Conservation (phyloP, 2,113 vertebrate genomes). For the Cyphomyrus discorhynchus region DNA sequence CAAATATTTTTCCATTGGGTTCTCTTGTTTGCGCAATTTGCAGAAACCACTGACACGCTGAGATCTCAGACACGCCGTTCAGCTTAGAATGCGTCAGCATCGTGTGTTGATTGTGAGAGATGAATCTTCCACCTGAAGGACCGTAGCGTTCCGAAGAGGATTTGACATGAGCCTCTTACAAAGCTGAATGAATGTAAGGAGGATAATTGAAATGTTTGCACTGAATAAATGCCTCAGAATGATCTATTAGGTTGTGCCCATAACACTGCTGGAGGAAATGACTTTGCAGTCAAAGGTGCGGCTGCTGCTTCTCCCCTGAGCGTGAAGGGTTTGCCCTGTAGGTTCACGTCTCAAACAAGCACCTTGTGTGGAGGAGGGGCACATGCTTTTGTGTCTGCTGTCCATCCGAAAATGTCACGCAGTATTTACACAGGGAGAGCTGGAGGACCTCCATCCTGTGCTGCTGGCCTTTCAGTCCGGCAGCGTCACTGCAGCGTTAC, state of each 20-base stretch:
- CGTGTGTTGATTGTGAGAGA: neutral
- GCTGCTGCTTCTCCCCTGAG: neutral
- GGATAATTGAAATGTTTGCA: neutral
- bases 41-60: neutral
- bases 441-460: neutral
- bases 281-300: neutral
- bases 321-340: neutral
- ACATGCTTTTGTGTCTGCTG: neutral
- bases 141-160: neutral
- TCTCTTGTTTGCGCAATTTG: neutral
- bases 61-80: neutral
- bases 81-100: neutral
- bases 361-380: too few relatives aligned
- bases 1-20: neutral
- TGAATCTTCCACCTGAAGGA: neutral
- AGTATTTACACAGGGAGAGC: neutral
- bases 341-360: neutral
- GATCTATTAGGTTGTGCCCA: constrained; percentile 1
- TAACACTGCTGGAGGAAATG: too few relatives aligned
- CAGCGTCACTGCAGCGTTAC: neutral
- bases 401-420: neutral
- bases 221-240: neutral
- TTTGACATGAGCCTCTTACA: neutral
- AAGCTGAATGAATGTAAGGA: neutral
- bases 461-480: neutral